phyloP scores from a whole-genome alignment of 2,797 vertebrate genomes.

The Geotrypetes seraphini region DNA sequence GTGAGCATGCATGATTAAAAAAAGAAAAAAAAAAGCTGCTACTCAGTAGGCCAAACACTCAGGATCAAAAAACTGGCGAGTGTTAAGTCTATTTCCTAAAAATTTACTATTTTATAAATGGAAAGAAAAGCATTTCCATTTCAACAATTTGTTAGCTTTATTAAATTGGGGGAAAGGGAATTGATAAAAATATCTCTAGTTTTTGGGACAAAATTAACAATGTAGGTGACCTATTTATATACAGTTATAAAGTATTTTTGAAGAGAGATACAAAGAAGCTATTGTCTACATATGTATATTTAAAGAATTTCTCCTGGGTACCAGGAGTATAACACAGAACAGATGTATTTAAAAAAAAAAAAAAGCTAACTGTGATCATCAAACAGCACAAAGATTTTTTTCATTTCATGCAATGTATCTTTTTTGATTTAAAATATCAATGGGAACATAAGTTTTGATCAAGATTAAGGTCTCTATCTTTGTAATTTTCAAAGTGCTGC shows the following conservation, averaged over 20 bases:
- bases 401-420: constrained; percentile 47
- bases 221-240: constrained; percentile 58
- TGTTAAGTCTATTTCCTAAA: constrained; percentile 43
- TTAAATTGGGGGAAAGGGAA: constrained; percentile 39
- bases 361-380: constrained; percentile 54
- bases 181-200: constrained; percentile 37
- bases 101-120: constrained; percentile 33
- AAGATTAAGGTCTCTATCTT: constrained; percentile 43
- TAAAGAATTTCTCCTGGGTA: constrained; percentile 53
- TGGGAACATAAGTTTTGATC: constrained; percentile 51
- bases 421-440: constrained; percentile 35
- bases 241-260: constrained; percentile 59
- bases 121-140: constrained; percentile 47
- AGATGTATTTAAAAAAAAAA: constrained; percentile 55
- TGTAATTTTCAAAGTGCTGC: constrained; percentile 51
- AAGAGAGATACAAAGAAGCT: constrained; percentile 54
- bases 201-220: constrained; percentile 39
- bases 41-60: constrained; percentile 62
- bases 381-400: constrained; percentile 56
- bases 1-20: constrained; percentile 18
- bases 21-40: constrained; percentile 72
- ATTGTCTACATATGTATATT: constrained; percentile 63
- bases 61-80: constrained; percentile 65
- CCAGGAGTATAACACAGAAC: constrained; percentile 50
- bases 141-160: constrained; percentile 53